These are phyloP conservation scores for Caenorhabditis sp. DNA, from an alignment of 2,888 invertebrate genomes.

Conservation along the genomic window DNA sequence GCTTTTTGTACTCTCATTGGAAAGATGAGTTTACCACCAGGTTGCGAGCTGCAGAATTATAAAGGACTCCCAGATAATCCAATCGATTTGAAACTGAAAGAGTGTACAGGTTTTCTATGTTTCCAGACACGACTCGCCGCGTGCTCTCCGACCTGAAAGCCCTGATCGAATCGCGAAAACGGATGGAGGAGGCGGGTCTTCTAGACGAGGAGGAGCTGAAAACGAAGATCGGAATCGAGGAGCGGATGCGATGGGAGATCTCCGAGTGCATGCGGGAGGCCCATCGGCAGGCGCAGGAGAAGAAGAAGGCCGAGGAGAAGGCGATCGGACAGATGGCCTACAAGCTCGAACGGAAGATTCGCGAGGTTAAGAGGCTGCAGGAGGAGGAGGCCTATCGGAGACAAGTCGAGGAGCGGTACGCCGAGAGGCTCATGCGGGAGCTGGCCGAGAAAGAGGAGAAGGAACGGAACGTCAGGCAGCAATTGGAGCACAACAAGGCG, in stretches of 20 bases:
- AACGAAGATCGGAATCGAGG: neutral
- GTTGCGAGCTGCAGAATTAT: no score
- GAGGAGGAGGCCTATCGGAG: constrained; percentile 19
- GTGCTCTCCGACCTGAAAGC: constrained; percentile 7
- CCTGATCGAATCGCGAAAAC: constrained; percentile 1
- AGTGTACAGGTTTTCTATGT: no score
- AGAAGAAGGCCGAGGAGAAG: constrained; percentile 10
- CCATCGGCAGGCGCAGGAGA: constrained; percentile 1
- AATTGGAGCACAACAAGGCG: no score
- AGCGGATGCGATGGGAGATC: constrained; percentile 17
- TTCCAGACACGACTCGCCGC: constrained; percentile 3
- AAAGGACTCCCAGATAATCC: no score
- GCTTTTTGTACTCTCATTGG: no score
- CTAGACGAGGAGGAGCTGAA: neutral
- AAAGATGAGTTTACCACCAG: no score
- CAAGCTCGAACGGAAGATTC: constrained; percentile 16
- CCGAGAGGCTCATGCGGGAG: constrained; percentile 7
- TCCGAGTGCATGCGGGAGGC: neutral
- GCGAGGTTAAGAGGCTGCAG: constrained; percentile 8
- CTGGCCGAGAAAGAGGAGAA: constrained; percentile 2
- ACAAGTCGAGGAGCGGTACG: constrained; percentile 23
- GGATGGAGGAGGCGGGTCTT: neutral
- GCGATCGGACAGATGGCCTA: constrained; percentile 19
- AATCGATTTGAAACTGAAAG: no score
- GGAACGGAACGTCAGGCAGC: no score